Evolutionary conservation across 2,797 vertebrate genomes (phyloP), one percentile per base, ranked within the genome.

Genomic region (Falco naumanni): DNA sequence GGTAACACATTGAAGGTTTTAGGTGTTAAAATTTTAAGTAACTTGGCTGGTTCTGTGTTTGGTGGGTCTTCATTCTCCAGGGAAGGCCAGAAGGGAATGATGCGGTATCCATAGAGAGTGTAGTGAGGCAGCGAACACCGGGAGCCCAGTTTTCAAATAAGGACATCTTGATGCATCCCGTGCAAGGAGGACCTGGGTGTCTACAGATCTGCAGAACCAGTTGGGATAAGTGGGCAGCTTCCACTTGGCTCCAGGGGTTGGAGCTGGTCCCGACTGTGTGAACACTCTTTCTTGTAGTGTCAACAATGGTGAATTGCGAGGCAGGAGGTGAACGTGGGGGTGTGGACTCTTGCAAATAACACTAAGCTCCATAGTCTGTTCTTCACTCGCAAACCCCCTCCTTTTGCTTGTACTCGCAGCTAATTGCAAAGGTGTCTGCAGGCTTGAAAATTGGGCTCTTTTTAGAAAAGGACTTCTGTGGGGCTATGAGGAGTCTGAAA

Each of bases 371-470:
- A 2, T 29, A 39, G 39, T 75, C 47, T 92, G 28, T 91, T 90
- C 61, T 78, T 91, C 69, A 56, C 47, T 89, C 48, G 72, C 51
- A 65, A 47, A 1, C 1, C 0, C 8, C n/a, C 39, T 85, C 53
- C 63, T 87, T 88, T 71, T 81, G 61, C 92, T 93, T 91, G 45
- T 82, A 70, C 72, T 91, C 25, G 14, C 34, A 70, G 41, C 89
- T 96, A 50, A 72, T 65, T 82, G 90, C n/a, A 45, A 85, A 70
- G 83, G 69, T 87, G 66, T 94, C 92, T 92, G 43, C 39, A 87
- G 84, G 54, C 79, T 96, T 96, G 95, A 95, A 95, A 96, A 91
- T 50, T 81, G 80, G 94, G 74, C 76, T 90, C 39, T 75, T 51
- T 66, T 54, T 26, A 93, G 57, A 41, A 82, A 80, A 81, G 48